Evolutionary conservation across 2,888 invertebrate species (phyloP).

Genomic region (Salticus scenicus): DNA sequence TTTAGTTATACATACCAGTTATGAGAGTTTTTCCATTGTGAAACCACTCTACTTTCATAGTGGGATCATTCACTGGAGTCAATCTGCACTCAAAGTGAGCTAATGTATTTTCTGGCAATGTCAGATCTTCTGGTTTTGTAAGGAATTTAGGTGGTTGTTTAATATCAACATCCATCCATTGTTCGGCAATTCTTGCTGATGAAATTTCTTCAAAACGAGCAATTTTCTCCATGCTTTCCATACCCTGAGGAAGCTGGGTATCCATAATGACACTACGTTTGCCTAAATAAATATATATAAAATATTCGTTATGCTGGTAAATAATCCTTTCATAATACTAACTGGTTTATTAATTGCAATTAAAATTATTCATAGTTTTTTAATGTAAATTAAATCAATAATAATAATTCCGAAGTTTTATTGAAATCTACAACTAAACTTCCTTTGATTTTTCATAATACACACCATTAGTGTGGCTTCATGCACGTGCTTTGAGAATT

Average conservation of each 20-base stretch:
- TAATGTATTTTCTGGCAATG: conserved; percentile 79
- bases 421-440: too few relatives aligned
- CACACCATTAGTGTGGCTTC: too few relatives aligned
- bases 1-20: conserved; percentile 75
- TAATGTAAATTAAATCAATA: too few relatives aligned
- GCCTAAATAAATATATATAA: too few relatives aligned
- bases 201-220: conserved; percentile 87
- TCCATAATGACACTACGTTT: conserved; percentile 93
- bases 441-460: too few relatives aligned
- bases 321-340: too few relatives aligned
- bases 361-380: too few relatives aligned
- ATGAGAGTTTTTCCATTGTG: conserved; percentile 75
- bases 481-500: too few relatives aligned
- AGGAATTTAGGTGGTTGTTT: conserved; percentile 92
- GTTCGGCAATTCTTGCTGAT: conserved; percentile 75
- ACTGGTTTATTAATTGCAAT: too few relatives aligned
- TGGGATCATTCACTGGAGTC: conserved; percentile 94
- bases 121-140: conserved; percentile 89
- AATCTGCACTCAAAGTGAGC: conserved; percentile 95
- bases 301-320: too few relatives aligned
- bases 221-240: conserved; percentile 95
- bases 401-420: too few relatives aligned
- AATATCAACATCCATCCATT: conserved; percentile 81
- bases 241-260: conserved; percentile 92
- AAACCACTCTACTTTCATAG: conserved; percentile 79